phyloP scores from a whole-genome alignment of 2,888 invertebrate genomes.

The Incurvaria masculella region DNA sequence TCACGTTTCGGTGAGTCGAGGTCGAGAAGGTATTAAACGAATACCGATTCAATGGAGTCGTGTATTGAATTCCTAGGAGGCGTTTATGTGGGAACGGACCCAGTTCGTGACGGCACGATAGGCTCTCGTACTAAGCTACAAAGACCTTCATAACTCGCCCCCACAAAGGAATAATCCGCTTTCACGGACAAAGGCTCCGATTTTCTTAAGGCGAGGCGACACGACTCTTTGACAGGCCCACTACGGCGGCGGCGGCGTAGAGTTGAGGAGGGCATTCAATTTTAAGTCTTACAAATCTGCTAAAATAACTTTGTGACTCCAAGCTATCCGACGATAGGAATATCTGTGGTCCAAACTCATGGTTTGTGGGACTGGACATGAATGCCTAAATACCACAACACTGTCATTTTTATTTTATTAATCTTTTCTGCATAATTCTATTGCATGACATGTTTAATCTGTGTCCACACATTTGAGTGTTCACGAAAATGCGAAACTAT shows the following conservation, averaged over 20 bases:
- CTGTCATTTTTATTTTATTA: too few species aligned
- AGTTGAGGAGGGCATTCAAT: not conserved
- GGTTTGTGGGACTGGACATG: too few species aligned
- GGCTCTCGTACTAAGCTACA: not conserved
- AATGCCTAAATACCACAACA: too few species aligned
- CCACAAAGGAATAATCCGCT: not conserved
- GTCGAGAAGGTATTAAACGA: not conserved
- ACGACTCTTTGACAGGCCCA: not conserved
- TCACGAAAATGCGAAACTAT: too few species aligned
- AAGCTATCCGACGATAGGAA: too few species aligned
- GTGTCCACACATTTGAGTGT: too few species aligned
- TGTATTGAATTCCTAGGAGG: not conserved
- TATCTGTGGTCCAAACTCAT: too few species aligned
- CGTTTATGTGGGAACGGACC: not conserved
- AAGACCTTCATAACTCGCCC: not conserved
- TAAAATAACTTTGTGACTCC: too few species aligned
- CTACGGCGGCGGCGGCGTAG: too few species aligned
- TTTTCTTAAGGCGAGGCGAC: not conserved
- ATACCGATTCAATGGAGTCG: not conserved
- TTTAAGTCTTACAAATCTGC: not conserved
- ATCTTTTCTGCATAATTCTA: too few species aligned
- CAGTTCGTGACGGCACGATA: not conserved
- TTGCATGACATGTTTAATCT: too few species aligned
- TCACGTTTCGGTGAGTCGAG: not conserved
- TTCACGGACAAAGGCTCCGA: not conserved